Evolutionary conservation across 2,888 invertebrate genomes (phyloP).

Genomic region (Diaprepes abbreviatus): DNA sequence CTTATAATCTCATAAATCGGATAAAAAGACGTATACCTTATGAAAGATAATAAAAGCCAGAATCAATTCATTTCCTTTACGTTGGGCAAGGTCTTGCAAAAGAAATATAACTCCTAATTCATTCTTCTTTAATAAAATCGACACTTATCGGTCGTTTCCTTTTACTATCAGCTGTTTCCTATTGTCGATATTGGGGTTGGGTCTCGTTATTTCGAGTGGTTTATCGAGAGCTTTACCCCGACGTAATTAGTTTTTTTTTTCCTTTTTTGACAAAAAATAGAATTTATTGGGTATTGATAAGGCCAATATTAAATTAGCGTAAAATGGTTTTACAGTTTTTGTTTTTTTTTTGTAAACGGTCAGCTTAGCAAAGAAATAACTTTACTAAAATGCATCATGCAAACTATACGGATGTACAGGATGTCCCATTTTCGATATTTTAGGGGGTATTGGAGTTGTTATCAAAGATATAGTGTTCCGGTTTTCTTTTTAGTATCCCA

Average conservation of each 20-base stretch:
- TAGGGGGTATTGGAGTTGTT: too few species aligned
- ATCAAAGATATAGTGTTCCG: too few species aligned
- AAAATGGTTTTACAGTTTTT: too few species aligned
- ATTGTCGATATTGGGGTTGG: conserved; percentile 30
- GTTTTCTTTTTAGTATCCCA: too few species aligned
- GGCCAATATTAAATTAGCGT: not conserved
- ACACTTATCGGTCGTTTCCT: conserved; percentile 46
- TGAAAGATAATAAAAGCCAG: conserved; percentile 36
- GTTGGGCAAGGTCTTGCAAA: conserved; percentile 34
- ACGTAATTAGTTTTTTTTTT: conserved; percentile 40
- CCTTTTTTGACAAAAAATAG: conserved; percentile 24
- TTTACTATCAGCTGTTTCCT: conserved; percentile 47
- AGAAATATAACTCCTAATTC: conserved; percentile 44
- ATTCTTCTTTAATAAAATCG: conserved; percentile 44
- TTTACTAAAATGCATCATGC: too few species aligned
- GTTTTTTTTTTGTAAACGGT: too few species aligned
- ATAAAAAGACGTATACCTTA: conserved; percentile 5
- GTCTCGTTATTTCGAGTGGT: conserved; percentile 32
- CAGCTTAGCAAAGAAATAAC: too few species aligned
- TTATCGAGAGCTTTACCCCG: conserved; percentile 37
- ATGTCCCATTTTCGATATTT: too few species aligned
- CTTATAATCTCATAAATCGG: not conserved
- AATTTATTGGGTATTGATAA: conserved; percentile 8
- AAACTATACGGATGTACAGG: too few species aligned
- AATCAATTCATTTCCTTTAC: conserved; percentile 33